Conservation (phyloP, 2,888 invertebrate species). For the Bellardia bayeri region DNA sequence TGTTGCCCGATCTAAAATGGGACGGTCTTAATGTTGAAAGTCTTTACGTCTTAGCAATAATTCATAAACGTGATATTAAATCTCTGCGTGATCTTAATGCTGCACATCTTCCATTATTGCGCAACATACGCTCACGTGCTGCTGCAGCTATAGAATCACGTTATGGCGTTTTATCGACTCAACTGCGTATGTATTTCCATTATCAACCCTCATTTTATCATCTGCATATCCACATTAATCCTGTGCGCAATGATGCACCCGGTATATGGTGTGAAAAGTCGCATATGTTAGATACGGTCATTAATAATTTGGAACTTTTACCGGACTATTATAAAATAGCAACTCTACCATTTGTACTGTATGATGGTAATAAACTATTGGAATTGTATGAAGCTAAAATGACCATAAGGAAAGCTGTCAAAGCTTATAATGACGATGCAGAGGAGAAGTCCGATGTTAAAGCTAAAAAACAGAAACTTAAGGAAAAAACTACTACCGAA, state of each 20-base stretch:
- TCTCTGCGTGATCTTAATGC: conserved; percentile 93
- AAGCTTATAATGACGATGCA: background rate
- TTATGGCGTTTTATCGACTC: conserved; percentile 88
- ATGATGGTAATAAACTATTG: conserved; percentile 90
- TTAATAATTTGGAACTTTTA: conserved; percentile 93
- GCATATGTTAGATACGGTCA: conserved; percentile 94
- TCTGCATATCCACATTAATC: conserved; percentile 96
- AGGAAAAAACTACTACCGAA: background rate
- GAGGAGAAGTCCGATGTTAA: background rate
- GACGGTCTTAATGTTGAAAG: conserved; percentile 91
- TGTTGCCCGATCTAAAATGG: conserved; percentile 98
- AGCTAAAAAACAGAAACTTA: conserved; percentile 30
- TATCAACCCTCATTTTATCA: conserved; percentile 99
- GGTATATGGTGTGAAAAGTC: conserved; percentile 94
- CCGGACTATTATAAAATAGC: conserved; percentile 93
- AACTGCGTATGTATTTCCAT: conserved; percentile 94
- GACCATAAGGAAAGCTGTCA: conserved; percentile 45
- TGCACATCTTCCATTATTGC: conserved; percentile 91
- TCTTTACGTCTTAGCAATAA: conserved; percentile 93
- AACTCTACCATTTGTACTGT: conserved; percentile 91
- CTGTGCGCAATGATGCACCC: conserved; percentile 91
- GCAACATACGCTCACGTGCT: conserved; percentile 91
- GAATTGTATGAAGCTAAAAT: conserved; percentile 85
- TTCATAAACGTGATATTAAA: conserved; percentile 89
- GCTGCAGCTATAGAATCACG: conserved; percentile 90